Evolutionary conservation across 2,888 invertebrate genomes (phyloP), one percentile per base, ranked within the genome.

Genomic region (Hemithea aestivaria): DNA sequence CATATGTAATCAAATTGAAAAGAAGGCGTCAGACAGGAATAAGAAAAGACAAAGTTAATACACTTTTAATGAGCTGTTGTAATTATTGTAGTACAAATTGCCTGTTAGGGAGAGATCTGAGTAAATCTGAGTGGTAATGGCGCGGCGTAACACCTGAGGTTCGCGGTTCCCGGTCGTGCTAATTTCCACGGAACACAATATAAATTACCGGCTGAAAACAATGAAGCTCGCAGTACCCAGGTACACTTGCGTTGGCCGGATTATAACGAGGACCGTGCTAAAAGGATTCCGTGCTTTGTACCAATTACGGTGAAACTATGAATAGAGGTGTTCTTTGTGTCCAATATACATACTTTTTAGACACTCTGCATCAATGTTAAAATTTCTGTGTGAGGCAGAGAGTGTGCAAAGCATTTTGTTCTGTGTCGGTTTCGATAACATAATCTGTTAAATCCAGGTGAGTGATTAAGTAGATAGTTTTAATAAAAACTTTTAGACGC

Each of bases 141-240:
- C 52, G 58, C 62, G 53, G 58, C 68, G 65, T 66, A 64, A 63
- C 76, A 82, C 77, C 80, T 80, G 80, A 63, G 68, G 62, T 68
- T 57, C 27, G 58, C 55, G 52, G 60, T 49, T 22, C 51, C 49
- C 53, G 56, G 58, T 56, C 53, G 58, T 65, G 69, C 73, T 82
- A 79, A 83, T 83, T 80, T 77, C 65, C 26, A 65, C 68, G 66
- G 72, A 80, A 73, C 73, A 74, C 72, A 70, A 72, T 75, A 80
- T 80, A 79, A 81, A 82, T 81, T 79, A 82, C 74, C 57, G 59
- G 49, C 61, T 53, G 63, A 66, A 80, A 82, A 82, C 81, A 83
- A 81, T 77, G 77, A 76, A 69, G 70, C 50, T 51, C 56, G 52
- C 51, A 62, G 57, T 58, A 51, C 58, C 34, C 45, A 49, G 35